These are phyloP conservation scores for Thera obeliscata DNA, from an alignment of 2,888 invertebrate genomes.

Conservation along the genomic window DNA sequence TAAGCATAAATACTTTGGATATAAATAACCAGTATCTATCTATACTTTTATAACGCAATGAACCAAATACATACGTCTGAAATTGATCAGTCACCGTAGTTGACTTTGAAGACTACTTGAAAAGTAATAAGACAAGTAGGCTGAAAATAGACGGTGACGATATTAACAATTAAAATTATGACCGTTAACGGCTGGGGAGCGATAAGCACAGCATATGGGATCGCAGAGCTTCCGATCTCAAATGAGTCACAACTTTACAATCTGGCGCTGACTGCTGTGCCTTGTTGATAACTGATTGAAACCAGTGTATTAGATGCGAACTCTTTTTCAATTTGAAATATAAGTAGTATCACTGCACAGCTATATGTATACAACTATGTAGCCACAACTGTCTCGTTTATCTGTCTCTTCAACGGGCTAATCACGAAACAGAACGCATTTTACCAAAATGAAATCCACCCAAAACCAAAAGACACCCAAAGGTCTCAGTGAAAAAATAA, in stretches of 20 bases:
- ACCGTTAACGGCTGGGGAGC: slow-evolving; percentile 52
- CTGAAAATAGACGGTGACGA: slow-evolving; percentile 34
- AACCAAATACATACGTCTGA: not conserved
- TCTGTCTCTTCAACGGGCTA: too few relatives aligned
- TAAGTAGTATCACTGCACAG: not conserved
- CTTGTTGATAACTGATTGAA: slow-evolving; percentile 4
- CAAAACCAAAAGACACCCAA: too few relatives aligned
- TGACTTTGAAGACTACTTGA: slow-evolving; percentile 1
- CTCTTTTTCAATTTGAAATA: not conserved
- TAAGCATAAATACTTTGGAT: too few relatives aligned
- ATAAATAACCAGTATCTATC: too few relatives aligned
- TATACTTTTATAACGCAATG: not conserved
- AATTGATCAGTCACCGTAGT: too few relatives aligned
- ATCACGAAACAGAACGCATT: too few relatives aligned
- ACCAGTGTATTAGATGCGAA: not conserved
- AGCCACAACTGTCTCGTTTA: too few relatives aligned
- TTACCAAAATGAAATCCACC: too few relatives aligned
- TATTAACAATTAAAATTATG: slow-evolving; percentile 44
- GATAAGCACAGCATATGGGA: slow-evolving; percentile 34
- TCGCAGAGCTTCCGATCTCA: slow-evolving; percentile 31
- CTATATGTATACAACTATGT: not conserved
- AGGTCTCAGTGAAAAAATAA: too few relatives aligned
- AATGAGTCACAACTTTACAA: slow-evolving; percentile 33
- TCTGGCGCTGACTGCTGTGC: slow-evolving; percentile 7
- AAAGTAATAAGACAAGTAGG: slow-evolving; percentile 12